Base-by-base conservation (phyloP, 2,113 vertebrate genomes). In the Oncorhynchus tshawytscha region DNA sequence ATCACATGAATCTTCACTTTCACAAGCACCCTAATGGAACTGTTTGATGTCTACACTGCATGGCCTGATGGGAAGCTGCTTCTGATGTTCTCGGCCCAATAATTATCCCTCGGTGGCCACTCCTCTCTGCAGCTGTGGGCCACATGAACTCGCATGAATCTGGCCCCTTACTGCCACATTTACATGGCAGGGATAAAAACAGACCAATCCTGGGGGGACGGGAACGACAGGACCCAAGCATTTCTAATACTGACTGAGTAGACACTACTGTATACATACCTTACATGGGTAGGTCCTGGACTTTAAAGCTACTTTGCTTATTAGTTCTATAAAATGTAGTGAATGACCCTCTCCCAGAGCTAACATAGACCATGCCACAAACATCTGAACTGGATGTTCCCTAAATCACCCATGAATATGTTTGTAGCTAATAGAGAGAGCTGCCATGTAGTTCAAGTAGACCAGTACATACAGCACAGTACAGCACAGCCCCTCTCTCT, bases 21-120 rank as follows among this genome's bases (percentile, higher is more conserved):
- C 81, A 72, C 77, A 64, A 81, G 72, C 51, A 64, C 82, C 82
- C 66, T 69, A 76, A 74, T 77, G 80, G 82, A 75, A 34, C 69
- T 76, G 76, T 89, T 90, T 87, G 85, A 90, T 85, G 86, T 88
- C 74, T 79, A 74, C 64, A 70, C 81, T 64, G 74, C 70, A 70
- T 11, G 57, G 78, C 54, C 72, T 76, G 80, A 84, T 60, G 79
- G 80, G 80, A 77, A 70, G 83, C 64, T 60, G 59, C 59, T 22
- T 22, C 59, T 60, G 71, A 70, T 54, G 71, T 71, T 73, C 75
- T 48, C 77, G 75, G 54, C 67, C 39, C 72, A 45, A 74, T 84
- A 85, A 88, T 85, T 87, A 78, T 75, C 71, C 74, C 82, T 81
- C 49, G 15, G 86, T 84, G 82, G 82, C 79, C 80, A 76, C 72